Evolutionary conservation across 1,140 invertebrate genomes (phyloP), one percentile per base, ranked within the genome.

Genomic region (Rhopalosiphum maidis): DNA sequence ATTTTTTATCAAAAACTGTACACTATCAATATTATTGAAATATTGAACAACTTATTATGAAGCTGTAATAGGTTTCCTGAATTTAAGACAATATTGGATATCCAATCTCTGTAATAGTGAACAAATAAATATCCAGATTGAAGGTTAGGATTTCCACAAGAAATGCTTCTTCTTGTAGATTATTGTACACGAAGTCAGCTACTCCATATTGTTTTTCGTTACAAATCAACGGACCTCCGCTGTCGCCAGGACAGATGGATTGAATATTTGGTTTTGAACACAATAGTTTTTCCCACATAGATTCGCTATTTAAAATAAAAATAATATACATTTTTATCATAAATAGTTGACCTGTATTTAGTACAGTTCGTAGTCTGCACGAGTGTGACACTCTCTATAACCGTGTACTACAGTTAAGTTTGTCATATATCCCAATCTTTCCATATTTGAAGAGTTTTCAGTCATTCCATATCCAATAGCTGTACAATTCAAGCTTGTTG

Each of bases 361-460:
- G 11, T 68, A 68, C 60, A 37, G 37, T 37, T 37, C 37, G 30
- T n/a, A n/a, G n/a, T n/a, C n/a, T n/a, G n/a, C n/a, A n/a, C n/a
- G n/a, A n/a, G n/a, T n/a, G n/a, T n/a, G n/a, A n/a, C 60, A 77
- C 15, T 35, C 1, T 77, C 6, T 18, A 18, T 6, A 15, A n/a
- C 60, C 60, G n/a, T n/a, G 21, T 18, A 21, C 15, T 6, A 77
- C 1, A 77, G 4, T 77, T 77, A 77, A 18, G 4, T n/a, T 77
- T 18, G 60, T 77, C 60, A n/a, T 77, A 77, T 77, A 77, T n/a
- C 60, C 60, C 15, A 51, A 51, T 0, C 0, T 1, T 21, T 51
- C 18, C 18, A 0, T 0, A n/a, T n/a, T n/a, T n/a, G 5, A 0
- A 18, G 0, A 18, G 6, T 18, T 18, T 18, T 77, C 60, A n/a